phyloP scores from a whole-genome alignment of 2,113 vertebrate genomes.

The Pachyramphus minor region DNA sequence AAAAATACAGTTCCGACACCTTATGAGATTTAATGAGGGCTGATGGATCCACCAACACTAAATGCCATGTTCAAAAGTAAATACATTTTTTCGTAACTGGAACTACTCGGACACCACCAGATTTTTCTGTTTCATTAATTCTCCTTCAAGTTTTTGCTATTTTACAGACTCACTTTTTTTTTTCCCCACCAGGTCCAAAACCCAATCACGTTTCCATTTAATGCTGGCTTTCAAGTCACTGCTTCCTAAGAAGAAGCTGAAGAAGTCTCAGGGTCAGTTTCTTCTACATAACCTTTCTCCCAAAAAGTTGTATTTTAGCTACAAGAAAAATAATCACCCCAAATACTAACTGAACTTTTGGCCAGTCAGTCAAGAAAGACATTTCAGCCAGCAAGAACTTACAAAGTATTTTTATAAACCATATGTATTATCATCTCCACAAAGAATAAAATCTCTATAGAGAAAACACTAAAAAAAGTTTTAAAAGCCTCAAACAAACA shows the following conservation, averaged over 20 bases:
- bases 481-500: not conserved
- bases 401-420: not conserved
- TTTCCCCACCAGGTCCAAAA: not conserved
- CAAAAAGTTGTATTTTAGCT: not conserved
- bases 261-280: not conserved
- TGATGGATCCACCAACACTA: not conserved
- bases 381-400: not conserved
- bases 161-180: not conserved
- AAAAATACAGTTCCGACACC: not conserved
- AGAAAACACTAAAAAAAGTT: not conserved
- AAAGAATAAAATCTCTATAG: not conserved
- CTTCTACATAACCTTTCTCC: not conserved
- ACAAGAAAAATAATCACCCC: not conserved
- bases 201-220: not conserved
- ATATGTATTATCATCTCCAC: not conserved
- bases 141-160: not conserved
- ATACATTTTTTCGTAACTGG: not conserved
- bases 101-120: not conserved
- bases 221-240: not conserved
- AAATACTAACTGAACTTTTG: not conserved
- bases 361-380: not conserved
- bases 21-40: not conserved
- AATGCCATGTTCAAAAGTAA: constrained; percentile 3
- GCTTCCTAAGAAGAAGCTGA: not conserved
- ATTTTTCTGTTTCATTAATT: not conserved